Evolutionary conservation across 2,888 invertebrate genomes (phyloP), one percentile per base, ranked within the genome.

Genomic region (Mythimna impura): DNA sequence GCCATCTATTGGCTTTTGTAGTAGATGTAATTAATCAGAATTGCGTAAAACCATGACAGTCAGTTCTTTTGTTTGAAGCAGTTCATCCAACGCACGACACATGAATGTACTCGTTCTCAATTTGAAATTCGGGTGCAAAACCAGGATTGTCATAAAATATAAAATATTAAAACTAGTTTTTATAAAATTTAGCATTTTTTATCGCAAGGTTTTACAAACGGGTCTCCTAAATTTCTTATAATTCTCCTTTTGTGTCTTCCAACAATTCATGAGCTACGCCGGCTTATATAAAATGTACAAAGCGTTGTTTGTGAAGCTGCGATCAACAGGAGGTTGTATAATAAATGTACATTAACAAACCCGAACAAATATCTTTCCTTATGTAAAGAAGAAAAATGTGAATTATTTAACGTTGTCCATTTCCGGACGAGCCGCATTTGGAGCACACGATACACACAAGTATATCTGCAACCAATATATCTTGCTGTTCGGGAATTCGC

Each of bases 341-440:
- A 57, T 61, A 66, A 55, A 74, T 64, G 36, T n/a, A 60, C 55
- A 43, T 71, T 57, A 52, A 50, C 47, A 66, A 76, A 73, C 65
- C 40, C 9, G 65, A 40, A 47, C 52, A 52, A 66, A 72, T 55
- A 1, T 52, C 20, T n/a, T 57, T n/a, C 75, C 78, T 30, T 75
- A 65, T 30, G 20, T 71, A 57, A 73, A 70, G 63, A 71, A 58
- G 66, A 84, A 83, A 80, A 66, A 73, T 75, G 58, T 63, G 64
- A 73, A 80, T 75, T 55, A 82, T 84, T 82, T 78, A 66, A 72
- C 43, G 80, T 55, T 65, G 70, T 60, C 80, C 68, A 75, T 81
- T 71, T 83, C 78, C 71, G 71, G 62, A 67, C 43, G 3, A 1
- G 6, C 70, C 67, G 58, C 47, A 57, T 84, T 71, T 70, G 70